Conservation (phyloP, 2,888 invertebrate genomes). For the Pteria penguin region DNA sequence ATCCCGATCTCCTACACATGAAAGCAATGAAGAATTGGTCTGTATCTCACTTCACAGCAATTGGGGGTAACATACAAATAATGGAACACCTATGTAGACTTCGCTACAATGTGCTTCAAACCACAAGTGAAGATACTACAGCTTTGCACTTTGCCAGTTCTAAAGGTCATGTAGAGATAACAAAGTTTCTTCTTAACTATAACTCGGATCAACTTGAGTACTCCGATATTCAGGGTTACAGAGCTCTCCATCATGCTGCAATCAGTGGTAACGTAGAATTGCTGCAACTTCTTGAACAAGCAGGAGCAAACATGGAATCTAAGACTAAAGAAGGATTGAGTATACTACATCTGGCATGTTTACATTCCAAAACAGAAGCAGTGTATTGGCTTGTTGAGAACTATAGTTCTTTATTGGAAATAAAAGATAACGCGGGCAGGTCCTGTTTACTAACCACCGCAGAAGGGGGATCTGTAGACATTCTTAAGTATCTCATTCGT, state of each 20-base stretch:
- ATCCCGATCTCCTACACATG: not conserved
- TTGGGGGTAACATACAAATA: conserved; percentile 8
- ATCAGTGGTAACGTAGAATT: not conserved
- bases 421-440: not conserved
- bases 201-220: not conserved
- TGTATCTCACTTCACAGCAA: conserved; percentile 1
- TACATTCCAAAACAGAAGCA: not conserved
- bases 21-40: not conserved
- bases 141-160: conserved; percentile 1
- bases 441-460: not conserved
- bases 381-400: not conserved
- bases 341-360: conserved; percentile 5
- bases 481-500: not conserved
- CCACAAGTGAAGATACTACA: conserved; percentile 4
- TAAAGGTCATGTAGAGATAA: conserved; percentile 1
- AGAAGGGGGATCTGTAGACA: not conserved
- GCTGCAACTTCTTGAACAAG: conserved; percentile 1
- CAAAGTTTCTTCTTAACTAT: not conserved
- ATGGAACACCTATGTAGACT: not conserved
- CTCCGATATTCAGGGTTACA: not conserved
- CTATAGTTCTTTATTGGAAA: not conserved
- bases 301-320: not conserved
- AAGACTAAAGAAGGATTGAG: conserved; percentile 15
- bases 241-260: not conserved
- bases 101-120: not conserved